These are phyloP conservation scores for Temnothorax ravouxi DNA, from an alignment of 2,888 invertebrate species.

Conservation along the genomic window DNA sequence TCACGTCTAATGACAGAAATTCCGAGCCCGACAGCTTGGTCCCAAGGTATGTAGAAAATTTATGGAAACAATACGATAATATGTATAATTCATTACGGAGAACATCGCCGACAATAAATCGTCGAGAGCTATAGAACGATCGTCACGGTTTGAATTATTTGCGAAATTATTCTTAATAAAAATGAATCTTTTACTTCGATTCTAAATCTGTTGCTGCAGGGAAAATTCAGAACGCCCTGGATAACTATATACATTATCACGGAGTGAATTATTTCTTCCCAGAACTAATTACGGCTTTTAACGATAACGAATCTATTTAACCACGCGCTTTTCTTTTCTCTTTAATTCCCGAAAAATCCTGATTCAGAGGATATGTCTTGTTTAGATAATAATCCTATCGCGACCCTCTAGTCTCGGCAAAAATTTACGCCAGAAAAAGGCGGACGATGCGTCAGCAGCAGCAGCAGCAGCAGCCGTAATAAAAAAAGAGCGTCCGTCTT, in stretches of 20 bases:
- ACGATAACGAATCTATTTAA: conserved; percentile 12
- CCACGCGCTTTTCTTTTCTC: not conserved
- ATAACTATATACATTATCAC: not conserved
- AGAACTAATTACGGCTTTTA: not conserved
- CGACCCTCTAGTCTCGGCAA: not conserved
- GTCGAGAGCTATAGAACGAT: not conserved
- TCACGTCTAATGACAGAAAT: conserved; percentile 48
- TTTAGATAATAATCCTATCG: conserved; percentile 45
- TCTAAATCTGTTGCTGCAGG: not conserved
- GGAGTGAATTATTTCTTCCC: conserved; percentile 21
- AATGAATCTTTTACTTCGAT: not conserved
- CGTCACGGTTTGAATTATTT: not conserved
- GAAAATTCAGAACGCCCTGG: not conserved
- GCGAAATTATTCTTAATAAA: not conserved
- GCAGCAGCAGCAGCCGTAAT: not conserved
- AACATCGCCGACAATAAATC: conserved; percentile 16
- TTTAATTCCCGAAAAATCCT: conserved; percentile 36
- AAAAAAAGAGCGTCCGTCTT: conserved; percentile 25
- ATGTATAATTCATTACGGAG: not conserved
- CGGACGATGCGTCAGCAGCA: conserved; percentile 52
- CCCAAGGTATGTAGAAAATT: conserved; percentile 41
- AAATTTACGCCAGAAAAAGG: conserved; percentile 48
- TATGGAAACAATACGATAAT: conserved; percentile 26
- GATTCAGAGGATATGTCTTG: conserved; percentile 49
- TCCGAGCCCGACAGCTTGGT: not conserved